Evolutionary conservation across 1,140 invertebrate species (phyloP), one percentile per base, ranked within the genome.

Genomic region (Centruroides sculpturatus): DNA sequence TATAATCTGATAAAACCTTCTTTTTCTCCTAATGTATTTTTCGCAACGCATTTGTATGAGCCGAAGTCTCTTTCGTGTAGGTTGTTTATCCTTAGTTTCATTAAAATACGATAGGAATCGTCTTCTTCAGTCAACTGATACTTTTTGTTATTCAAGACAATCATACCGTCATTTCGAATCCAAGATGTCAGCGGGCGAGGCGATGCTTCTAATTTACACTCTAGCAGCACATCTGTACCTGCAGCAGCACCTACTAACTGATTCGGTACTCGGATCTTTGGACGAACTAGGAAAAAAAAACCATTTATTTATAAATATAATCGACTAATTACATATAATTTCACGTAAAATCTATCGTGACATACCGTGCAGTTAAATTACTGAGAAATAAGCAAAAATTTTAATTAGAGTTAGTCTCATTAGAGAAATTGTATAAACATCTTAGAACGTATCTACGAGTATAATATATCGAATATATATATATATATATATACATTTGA

Each of bases 1-100:
- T 93, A 92, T 47, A 97, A 75, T 64, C 87, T 79, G 71, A 96
- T 92, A 62, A 81, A 83, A 72, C 88, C 89, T 69, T 91, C 87
- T 35, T 90, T 89, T 71, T 87, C 87, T 3, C 91, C 92, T 3
- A 94, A 77, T 4, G 86, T 87, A 77, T 95, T 97, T 69, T 92
- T 91, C 5, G 90, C 89, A 49, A 92, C 84, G 70, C 92, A 97
- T 70, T 87, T 79, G 76, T 93, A 94, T 0, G 82, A 83, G 23
- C 91, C 91, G 48, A 86, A 82, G 73, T 98, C 92, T 35, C 82
- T 78, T 62, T 80, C 77, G 55, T 86, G 82, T 52, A 96, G 79
- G 69, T 85, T 81, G 36, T 82, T 78, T 61, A 98, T 88, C 50
- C 81, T 85, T 62, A 96, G 76, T 54, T 81, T 80, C 85, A 96